Base-by-base conservation (phyloP, 2,113 vertebrate genomes). In the Pelodiscus sinensis region DNA sequence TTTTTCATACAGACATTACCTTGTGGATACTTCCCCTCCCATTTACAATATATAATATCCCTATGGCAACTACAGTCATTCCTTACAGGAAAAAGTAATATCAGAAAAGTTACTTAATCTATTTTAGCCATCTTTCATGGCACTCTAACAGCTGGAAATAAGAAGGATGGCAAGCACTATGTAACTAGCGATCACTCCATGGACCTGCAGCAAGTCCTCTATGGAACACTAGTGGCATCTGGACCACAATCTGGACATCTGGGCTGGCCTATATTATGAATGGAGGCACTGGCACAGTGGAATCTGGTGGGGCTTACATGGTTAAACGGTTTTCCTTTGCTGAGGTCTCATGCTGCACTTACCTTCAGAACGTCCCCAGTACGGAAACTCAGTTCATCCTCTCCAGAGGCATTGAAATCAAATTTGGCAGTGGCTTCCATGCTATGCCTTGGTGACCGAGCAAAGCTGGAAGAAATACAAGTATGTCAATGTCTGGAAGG, bases 371-470 rank as follows among this genome's bases (percentile, higher is more conserved):
- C 65, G 44, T 99, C 99, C 8, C 98, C 99, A 87, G 98, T 98
- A n/a, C 96, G 98, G 96, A 99, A 99, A 96, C 98, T 99, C 93
- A 99, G 98, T 89, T 99, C 99, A 0, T 99, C 99, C 25, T 99
- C 98, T 3, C 97, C 98, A 0, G 98, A 98, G 31, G 99, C 99
- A 8, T 16, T 92, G 90, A 99, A 99, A 19, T 99, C 98, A 65
- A 98, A 99, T 92, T 99, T 99, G 94, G 98, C 99, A 0, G 95
- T 91, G 71, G 99, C 99, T 94, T 99, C 99, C 99, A 99, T 99
- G 38, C 9, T 65, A 77, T 29, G 83, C 86, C 60, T 22, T 85
- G 84, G 81, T 84, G 54, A 79, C 16, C 87, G 84, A 3, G 31
- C 8, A 92, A 90, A 85, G 86, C 96, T 97, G 97, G 73, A 97